Percentiles rank a stretch among this genome's conserved stretches.
These are phyloP conservation scores for Bemisia tabaci DNA, from an alignment of 1,140 invertebrate species.

Conservation along the genomic window DNA sequence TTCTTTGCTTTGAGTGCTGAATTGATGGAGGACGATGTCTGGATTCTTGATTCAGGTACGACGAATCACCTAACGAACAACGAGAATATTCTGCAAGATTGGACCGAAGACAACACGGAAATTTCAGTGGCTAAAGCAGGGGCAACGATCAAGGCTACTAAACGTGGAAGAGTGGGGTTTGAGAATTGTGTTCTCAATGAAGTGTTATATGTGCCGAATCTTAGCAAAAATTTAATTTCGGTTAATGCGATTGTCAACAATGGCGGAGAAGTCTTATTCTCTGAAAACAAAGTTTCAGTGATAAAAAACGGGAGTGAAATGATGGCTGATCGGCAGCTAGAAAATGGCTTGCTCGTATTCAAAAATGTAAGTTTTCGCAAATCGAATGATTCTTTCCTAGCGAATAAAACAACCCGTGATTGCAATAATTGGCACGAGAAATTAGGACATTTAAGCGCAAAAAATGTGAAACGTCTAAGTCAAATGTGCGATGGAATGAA, in stretches of 20 bases:
- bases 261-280: not conserved
- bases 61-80: constrained; percentile 20
- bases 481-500: not conserved
- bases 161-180: not conserved
- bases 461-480: not conserved
- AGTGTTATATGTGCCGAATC: not conserved
- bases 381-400: not conserved
- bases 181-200: not conserved
- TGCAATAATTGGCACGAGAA: not conserved
- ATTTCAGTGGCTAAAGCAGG: not conserved
- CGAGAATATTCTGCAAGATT: constrained; percentile 13
- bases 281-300: not conserved
- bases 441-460: not conserved
- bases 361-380: not conserved
- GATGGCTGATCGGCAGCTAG: not conserved
- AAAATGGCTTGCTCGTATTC: not conserved
- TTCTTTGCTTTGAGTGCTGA: not conserved
- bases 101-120: constrained; percentile 6
- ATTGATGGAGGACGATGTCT: constrained; percentile 2
- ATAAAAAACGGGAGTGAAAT: not conserved
- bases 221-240: not conserved
- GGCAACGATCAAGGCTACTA: not conserved
- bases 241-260: not conserved
- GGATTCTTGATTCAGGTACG: constrained; percentile 22
- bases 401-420: not conserved